Conservation (phyloP, 2,113 vertebrate species). For the Heptranchias perlo region DNA sequence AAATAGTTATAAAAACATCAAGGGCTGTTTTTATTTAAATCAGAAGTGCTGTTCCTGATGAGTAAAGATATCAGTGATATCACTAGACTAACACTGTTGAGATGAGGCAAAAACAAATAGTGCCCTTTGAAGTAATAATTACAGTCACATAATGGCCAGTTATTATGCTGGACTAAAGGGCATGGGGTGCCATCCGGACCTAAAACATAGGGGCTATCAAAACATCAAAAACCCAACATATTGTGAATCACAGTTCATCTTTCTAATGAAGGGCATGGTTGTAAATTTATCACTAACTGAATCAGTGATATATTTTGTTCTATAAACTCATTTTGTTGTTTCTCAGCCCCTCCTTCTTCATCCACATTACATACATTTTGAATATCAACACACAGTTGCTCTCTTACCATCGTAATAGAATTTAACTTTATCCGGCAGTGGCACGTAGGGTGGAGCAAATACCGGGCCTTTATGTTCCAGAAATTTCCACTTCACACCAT, state of each 20-base stretch:
- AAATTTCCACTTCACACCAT: conserved; percentile 95
- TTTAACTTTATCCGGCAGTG: conserved; percentile 79
- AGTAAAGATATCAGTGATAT: neutral
- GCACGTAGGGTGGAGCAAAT: conserved; percentile 85
- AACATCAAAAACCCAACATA: neutral
- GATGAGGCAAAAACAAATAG: neutral
- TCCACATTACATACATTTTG: neutral
- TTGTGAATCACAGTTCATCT: neutral
- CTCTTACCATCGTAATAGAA: conserved; percentile 91
- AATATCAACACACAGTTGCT: neutral
- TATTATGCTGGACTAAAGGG: neutral
- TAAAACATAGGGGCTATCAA: neutral
- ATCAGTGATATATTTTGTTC: neutral
- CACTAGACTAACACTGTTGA: neutral
- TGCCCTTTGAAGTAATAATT: neutral
- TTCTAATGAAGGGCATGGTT: neutral
- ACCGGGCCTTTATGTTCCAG: conserved; percentile 93
- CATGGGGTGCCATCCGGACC: neutral
- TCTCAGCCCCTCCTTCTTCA: neutral
- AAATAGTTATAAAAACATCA: neutral
- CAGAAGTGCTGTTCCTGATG: neutral
- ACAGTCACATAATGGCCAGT: neutral
- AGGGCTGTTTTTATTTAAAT: neutral
- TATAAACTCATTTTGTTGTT: neutral
- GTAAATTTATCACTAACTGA: neutral